phyloP scores from a whole-genome alignment of 2,797 vertebrate species.

The Hemibagrus guttatus region DNA sequence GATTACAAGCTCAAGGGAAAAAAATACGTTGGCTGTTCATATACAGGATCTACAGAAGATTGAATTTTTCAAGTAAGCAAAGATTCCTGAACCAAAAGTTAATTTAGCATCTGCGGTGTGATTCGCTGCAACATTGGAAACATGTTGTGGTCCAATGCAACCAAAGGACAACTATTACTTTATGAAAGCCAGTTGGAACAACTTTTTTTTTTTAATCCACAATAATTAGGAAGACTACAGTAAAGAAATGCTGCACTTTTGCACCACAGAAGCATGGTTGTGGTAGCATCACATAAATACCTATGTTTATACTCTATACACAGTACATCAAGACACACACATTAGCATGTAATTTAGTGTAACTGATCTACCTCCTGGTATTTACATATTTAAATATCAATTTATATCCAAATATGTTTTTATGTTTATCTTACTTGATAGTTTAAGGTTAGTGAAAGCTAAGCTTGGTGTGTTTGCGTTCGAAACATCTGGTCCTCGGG shows the following conservation, averaged over 20 bases:
- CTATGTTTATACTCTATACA: too few relatives aligned
- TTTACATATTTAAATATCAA: too few relatives aligned
- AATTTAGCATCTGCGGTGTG: background rate
- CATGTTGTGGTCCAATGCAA: background rate
- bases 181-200: too few relatives aligned
- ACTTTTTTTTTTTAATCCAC: too few relatives aligned
- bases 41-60: background rate
- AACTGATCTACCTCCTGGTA: background rate
- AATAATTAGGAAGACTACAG: too few relatives aligned
- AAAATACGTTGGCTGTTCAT: background rate
- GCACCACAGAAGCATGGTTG: background rate
- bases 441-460: background rate
- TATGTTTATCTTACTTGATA: background rate
- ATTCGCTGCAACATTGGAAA: background rate
- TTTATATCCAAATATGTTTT: too few relatives aligned
- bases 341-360: background rate
- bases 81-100: background rate
- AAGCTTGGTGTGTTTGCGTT: background rate
- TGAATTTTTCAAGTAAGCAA: background rate
- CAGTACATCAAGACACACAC: too few relatives aligned
- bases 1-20: background rate
- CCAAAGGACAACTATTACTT: background rate
- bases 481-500: conserved; percentile 1
- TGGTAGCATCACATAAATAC: background rate
- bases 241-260: too few relatives aligned